Percentiles rank a stretch among this genome's conserved stretches.
phyloP scores from a whole-genome alignment of 2,113 vertebrate species.

The Psittacula cyanocephala region DNA sequence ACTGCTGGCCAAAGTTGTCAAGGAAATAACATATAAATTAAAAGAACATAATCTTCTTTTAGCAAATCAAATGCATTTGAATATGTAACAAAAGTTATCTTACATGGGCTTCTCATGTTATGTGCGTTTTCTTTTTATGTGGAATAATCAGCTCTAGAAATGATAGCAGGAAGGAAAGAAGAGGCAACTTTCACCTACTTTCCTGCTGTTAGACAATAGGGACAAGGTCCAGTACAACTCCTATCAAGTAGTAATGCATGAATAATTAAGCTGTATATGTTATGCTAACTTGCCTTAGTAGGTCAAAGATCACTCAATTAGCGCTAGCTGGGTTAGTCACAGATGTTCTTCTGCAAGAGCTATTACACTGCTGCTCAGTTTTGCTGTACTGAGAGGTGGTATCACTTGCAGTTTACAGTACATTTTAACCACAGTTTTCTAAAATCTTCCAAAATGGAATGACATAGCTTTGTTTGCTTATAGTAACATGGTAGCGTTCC shows the following conservation, averaged over 20 bases:
- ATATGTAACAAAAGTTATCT: not conserved
- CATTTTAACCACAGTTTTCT: not conserved
- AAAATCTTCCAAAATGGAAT: not conserved
- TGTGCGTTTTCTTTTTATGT: not conserved
- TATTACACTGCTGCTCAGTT: not conserved
- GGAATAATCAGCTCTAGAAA: not conserved
- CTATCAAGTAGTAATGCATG: constrained; percentile 20
- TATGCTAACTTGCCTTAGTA: constrained; percentile 8
- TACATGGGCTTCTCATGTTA: not conserved
- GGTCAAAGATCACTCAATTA: constrained; percentile 53
- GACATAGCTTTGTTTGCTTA: not conserved
- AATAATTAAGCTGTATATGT: constrained; percentile 50
- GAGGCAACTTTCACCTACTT: constrained; percentile 23
- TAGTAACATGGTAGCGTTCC: not conserved
- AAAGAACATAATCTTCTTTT: not conserved
- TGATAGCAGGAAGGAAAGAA: not conserved
- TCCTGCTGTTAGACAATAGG: not conserved
- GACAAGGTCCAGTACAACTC: constrained; percentile 7
- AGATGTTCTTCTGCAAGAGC: not conserved
- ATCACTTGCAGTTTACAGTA: not conserved
- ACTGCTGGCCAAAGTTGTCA: not conserved
- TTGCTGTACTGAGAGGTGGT: not conserved
- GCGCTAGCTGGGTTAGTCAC: constrained; percentile 5
- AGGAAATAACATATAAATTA: not conserved
- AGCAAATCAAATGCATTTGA: not conserved